Base-by-base conservation (phyloP, 2,888 invertebrate genomes). In the Microctonus aethiopoides region DNA sequence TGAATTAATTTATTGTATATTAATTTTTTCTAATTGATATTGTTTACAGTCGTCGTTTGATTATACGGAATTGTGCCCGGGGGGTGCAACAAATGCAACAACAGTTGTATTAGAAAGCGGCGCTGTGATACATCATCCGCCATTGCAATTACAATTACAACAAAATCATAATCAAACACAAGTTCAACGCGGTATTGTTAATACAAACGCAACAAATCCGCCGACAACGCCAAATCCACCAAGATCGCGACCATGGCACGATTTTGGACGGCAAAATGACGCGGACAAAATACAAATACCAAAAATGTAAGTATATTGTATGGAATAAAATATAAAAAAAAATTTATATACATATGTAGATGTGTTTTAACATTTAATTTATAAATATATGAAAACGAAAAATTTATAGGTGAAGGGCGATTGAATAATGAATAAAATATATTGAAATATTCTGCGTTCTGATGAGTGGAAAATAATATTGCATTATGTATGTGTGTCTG, bases 231-330 rank as follows among this genome's bases (percentile, higher is more conserved):
- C 83, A 9, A 86, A 82, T 70, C 86, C 85, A 59, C 84, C 93
- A 75, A 90, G 95, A 84, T 95, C 94, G 78, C 89, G 95, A 81
- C 95, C 95, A 78, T 96, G 95, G 96, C 96, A 96, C 88, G 97
- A 96, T 89, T 97, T 96, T 87, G 96, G 95, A 69, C 90, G 96
- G 76, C 96, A 96, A 86, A 95, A 95, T 84, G 96, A 97, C 87
- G 95, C 95, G 69, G 97, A 97, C 88, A 97, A 97, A 90, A 95
- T 98, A 85, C 96, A 97, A 90, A 98, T 98, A 89, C 96, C 97
- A 87, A 98, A 98, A 94, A 90, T 97, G 97, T 97, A 90, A 95
- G 96, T 94, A n/a, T n/a, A n/a, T n/a, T n/a, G n/a, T n/a, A n/a
- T n/a, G n/a, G n/a, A n/a, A n/a, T n/a, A n/a, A n/a, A n/a, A n/a